Evolutionary conservation across 2,113 vertebrate genomes (phyloP), one percentile per base, ranked within the genome.

Genomic region (Halcyon senegalensis): DNA sequence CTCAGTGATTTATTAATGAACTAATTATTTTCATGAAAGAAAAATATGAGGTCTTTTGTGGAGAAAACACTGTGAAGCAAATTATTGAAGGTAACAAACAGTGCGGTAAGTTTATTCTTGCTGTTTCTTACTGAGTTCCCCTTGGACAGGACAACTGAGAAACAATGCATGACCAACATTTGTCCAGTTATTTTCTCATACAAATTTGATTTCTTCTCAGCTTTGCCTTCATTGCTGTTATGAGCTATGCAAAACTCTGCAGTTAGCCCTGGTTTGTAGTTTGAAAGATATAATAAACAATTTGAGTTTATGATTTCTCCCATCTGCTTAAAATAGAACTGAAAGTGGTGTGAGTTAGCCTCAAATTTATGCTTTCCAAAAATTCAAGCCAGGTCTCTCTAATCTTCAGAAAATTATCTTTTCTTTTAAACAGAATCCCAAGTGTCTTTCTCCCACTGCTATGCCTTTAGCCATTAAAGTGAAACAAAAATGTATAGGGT

Each of bases 241-340:
- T 46, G 62, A 13, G 48, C 86, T 95, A 86, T 84, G 95, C 73
- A 95, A 94, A 95, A 95, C 87, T 97, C 64, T 86, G 89, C 69
- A 87, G 82, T 94, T 83, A 93, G 70, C 80, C 60, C 85, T 96
- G 66, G 58, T 84, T 74, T 75, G 62, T 92, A 83, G 56, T 91
- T 97, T 96, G 95, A 97, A 98, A 96, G 87, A 87, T 86, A 74
- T 95, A 96, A 93, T 87, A 96, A 97, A 80, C 72, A 94, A 92
- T 97, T 96, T 96, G 81, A 24, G 76, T 93, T 97, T 97, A 96
- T 96, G 96, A 94, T 96, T 98, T 97, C 88, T 93, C 87, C 87
- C 92, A 95, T 96, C 81, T 94, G 85, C 91, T 97, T 90, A 37
- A 94, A 95, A 83, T 46, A 76, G 46, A 80, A 73, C 69, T 73